Conservation (phyloP, 1,140 invertebrate species). For the Trichonephila clavata region DNA sequence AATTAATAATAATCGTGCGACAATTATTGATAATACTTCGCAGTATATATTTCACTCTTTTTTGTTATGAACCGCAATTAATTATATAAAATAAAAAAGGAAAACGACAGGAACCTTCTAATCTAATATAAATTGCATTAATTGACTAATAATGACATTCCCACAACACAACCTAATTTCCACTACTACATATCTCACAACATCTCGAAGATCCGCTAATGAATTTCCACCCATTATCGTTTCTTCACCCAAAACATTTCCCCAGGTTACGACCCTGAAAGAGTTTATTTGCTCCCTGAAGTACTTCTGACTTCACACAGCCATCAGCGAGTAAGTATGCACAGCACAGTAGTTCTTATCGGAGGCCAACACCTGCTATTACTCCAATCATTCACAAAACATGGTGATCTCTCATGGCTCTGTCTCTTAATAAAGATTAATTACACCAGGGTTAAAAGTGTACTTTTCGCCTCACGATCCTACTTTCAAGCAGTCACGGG, state of each 20-base stretch:
- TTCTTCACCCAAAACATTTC: background rate
- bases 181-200: background rate
- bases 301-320: slow-evolving; percentile 1
- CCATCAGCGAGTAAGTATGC: background rate
- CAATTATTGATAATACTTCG: too few relatives aligned
- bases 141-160: too few relatives aligned
- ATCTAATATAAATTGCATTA: too few relatives aligned
- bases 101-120: too few relatives aligned
- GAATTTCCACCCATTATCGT: background rate
- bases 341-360: slow-evolving; percentile 34
- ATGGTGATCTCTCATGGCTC: slow-evolving; percentile 35
- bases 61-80: too few relatives aligned
- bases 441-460: slow-evolving; percentile 66
- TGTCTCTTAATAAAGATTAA: slow-evolving; percentile 71
- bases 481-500: background rate
- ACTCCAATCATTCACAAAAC: slow-evolving; percentile 60
- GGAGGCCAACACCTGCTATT: slow-evolving; percentile 31
- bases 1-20: too few relatives aligned
- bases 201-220: too few relatives aligned
- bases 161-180: background rate
- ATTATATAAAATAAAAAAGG: too few relatives aligned
- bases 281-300: background rate
- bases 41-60: too few relatives aligned
- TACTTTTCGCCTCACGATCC: background rate
- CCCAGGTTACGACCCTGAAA: background rate